Base-by-base conservation (phyloP, 2,797 vertebrate genomes). In the Chloroceryle inda region DNA sequence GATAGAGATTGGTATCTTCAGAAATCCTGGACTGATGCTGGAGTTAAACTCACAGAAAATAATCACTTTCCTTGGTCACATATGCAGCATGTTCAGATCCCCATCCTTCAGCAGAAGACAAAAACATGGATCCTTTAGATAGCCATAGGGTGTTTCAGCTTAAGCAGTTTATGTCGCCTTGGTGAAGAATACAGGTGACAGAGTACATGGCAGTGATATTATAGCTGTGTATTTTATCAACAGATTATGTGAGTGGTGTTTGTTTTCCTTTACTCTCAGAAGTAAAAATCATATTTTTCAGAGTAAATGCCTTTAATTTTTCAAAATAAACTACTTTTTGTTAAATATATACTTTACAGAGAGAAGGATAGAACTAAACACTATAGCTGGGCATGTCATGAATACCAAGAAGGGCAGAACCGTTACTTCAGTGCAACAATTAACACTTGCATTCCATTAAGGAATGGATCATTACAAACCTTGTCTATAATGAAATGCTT, bases 401-500 rank as follows among this genome's bases (percentile, higher is more conserved):
- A 93, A 87, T 90, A 92, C 42, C 16, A 82, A 87, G 61, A 81
- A 85, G 52, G 19, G 22, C 15, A 93, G 49, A 82, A 84, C 23
- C 3, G 11, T 58, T 20, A 55, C 29, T 58, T 55, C 50, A 78
- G 42, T 63, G 58, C 50, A 69, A 81, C 31, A 78, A 49, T 35
- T 66, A 80, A 45, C 37, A 81, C 37, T 76, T 91, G 42, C 10
- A 27, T 63, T 18, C 45, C 14, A n/a, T 82, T 45, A 90, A 21
- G 23, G 35, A 73, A 93, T 6, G 12, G 8, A 7, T 86, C 17
- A 52, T 69, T 56, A 87, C 2, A 74, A 80, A 92, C 67, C 29
- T 77, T 55, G 21, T 26, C 55, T 86, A 15, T 62, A 81, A 78
- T 16, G 37, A 88, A 81, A 88, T 56, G 17, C 22, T 79, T 69